Conservation (phyloP, 1,140 invertebrate genomes). For the Odontomachus brunneus region DNA sequence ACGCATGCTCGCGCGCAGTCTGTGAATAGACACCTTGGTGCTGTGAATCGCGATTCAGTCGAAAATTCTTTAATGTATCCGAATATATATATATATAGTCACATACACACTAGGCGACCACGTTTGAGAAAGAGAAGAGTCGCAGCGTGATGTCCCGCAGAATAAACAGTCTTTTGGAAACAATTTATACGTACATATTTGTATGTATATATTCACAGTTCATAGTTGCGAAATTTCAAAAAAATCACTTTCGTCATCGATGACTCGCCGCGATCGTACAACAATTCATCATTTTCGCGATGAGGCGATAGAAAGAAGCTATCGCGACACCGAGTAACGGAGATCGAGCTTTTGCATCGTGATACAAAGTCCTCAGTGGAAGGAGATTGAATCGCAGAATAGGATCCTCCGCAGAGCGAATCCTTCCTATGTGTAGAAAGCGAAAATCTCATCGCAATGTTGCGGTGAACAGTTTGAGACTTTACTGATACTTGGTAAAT, state of each 20-base stretch:
- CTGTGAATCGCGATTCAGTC: not conserved
- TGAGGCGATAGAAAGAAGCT: not conserved
- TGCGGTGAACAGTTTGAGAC: not conserved
- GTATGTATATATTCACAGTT: conserved; percentile 45
- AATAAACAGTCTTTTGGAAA: conserved; percentile 56
- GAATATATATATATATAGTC: not conserved
- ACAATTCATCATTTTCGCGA: not conserved
- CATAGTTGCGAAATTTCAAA: conserved; percentile 12
- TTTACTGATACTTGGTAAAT: not conserved
- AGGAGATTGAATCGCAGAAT: not conserved
- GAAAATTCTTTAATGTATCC: conserved; percentile 14
- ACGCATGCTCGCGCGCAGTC: not conserved
- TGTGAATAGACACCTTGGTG: conserved; percentile 17
- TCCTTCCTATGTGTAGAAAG: not conserved
- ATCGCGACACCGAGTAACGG: conserved; percentile 9
- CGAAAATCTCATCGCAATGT: not conserved
- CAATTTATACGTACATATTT: conserved; percentile 40
- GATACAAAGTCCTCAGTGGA: not conserved
- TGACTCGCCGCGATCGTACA: not conserved
- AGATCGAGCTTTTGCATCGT: not conserved
- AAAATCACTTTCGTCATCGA: not conserved
- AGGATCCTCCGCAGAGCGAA: not conserved
- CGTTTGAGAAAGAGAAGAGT: not conserved
- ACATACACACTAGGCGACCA: conserved; percentile 11
- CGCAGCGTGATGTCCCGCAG: not conserved